phyloP scores from a whole-genome alignment of 2,797 vertebrate genomes.

The Cuculus canorus region DNA sequence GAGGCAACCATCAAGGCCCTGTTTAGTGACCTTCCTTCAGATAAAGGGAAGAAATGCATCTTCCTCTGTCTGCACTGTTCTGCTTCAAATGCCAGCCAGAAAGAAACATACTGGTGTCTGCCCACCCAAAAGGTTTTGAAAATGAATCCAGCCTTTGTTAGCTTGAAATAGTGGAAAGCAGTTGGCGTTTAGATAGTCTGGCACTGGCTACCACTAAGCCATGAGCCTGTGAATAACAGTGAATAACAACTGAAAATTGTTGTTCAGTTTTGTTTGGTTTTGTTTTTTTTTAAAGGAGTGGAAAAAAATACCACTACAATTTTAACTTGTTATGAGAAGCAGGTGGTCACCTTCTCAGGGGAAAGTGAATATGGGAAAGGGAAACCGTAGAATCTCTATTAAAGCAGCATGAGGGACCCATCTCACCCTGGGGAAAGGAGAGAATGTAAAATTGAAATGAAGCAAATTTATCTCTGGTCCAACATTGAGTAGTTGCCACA shows the following conservation, averaged over 20 bases:
- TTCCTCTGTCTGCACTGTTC: conserved; percentile 7
- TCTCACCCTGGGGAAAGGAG: neutral
- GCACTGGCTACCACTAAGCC: neutral
- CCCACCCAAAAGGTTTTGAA: conserved; percentile 44
- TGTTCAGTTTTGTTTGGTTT: neutral
- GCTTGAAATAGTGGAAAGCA: neutral
- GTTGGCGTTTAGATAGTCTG: neutral
- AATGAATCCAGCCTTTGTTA: conserved; percentile 53
- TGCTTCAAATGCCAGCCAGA: conserved; percentile 52
- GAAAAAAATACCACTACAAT: neutral
- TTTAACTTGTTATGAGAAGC: neutral
- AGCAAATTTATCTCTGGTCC: neutral
- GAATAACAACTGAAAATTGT: neutral
- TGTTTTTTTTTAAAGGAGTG: neutral
- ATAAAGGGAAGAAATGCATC: conserved; percentile 31
- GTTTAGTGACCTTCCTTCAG: conserved; percentile 31
- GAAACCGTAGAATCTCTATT: neutral
- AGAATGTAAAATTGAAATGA: neutral
- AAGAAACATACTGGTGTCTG: conserved; percentile 43
- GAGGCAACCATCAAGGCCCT: conserved; percentile 44
- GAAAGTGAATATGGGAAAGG: neutral
- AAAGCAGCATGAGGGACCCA: neutral
- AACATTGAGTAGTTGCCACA: neutral
- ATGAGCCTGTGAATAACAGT: neutral
- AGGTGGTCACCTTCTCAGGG: neutral